Conservation (phyloP, 2,113 vertebrate species). For the Setophaga petechia region DNA sequence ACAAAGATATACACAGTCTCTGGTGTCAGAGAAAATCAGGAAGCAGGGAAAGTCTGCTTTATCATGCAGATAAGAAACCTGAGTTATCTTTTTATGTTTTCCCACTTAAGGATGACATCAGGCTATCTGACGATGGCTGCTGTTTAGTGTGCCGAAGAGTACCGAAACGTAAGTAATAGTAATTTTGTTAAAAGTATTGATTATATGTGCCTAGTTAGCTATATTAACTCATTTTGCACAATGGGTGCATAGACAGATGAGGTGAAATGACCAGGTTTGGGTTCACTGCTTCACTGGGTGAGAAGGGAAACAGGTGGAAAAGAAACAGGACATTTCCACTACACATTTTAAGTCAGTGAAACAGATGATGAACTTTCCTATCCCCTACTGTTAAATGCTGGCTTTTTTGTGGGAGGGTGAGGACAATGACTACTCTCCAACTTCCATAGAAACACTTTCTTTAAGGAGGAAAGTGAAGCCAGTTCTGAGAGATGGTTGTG, state of each 20-base stretch:
- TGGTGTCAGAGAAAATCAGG: background rate
- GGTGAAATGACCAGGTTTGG: background rate
- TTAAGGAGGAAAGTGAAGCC: background rate
- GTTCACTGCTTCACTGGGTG: background rate
- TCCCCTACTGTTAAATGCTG: background rate
- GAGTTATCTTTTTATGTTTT: background rate
- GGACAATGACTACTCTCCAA: background rate
- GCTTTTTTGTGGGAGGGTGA: background rate
- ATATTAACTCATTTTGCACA: background rate
- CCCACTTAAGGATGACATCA: constrained; percentile 45
- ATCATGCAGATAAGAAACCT: background rate
- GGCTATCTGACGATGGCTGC: constrained; percentile 54
- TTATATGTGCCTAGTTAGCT: background rate
- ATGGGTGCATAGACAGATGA: background rate
- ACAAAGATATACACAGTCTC: background rate
- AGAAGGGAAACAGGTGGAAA: background rate
- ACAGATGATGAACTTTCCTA: background rate
- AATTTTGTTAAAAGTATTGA: background rate
- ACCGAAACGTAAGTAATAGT: background rate
- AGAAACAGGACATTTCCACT: background rate
- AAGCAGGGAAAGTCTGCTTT: background rate
- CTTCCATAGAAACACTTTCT: background rate
- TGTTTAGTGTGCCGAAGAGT: background rate
- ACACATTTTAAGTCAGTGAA: background rate
- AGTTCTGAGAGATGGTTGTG: background rate